phyloP scores from a whole-genome alignment of 1,140 invertebrate genomes.

The Apis florea region DNA sequence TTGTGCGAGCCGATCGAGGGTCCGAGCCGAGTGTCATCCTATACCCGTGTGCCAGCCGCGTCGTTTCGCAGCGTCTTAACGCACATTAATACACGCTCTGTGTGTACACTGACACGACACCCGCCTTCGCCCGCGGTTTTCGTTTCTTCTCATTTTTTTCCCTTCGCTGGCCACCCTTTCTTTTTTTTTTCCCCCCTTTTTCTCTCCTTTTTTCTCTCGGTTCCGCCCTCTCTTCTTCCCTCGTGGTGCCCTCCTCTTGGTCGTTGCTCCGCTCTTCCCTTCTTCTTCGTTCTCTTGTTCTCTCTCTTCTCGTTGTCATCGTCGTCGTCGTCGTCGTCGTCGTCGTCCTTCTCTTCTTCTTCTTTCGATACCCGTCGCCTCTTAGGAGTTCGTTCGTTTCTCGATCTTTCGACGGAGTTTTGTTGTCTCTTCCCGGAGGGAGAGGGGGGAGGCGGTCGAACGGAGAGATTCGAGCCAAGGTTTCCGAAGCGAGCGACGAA shows the following conservation, averaged over 20 bases:
- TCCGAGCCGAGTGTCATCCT: constrained; percentile 73
- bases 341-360: neutral
- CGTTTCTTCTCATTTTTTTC: constrained; percentile 39
- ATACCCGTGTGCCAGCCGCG: constrained; percentile 75
- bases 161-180: neutral
- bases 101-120: constrained; percentile 59
- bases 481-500: constrained; percentile 15
- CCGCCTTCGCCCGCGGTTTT: constrained; percentile 60
- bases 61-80: constrained; percentile 69
- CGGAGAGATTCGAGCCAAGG: neutral
- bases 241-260: neutral
- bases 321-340: no score
- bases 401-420: constrained; percentile 5
- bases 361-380: constrained; percentile 29
- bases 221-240: neutral
- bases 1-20: constrained; percentile 55
- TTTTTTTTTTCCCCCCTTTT: neutral
- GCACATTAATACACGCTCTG: constrained; percentile 70
- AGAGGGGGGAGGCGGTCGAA: no score
- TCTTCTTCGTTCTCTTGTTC: neutral
- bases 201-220: neutral
- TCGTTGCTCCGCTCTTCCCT: neutral
- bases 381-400: constrained; percentile 23
- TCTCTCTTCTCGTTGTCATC: neutral
- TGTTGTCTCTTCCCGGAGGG: neutral